Conservation (phyloP, 2,888 invertebrate genomes). For the Drosophila greeni region DNA sequence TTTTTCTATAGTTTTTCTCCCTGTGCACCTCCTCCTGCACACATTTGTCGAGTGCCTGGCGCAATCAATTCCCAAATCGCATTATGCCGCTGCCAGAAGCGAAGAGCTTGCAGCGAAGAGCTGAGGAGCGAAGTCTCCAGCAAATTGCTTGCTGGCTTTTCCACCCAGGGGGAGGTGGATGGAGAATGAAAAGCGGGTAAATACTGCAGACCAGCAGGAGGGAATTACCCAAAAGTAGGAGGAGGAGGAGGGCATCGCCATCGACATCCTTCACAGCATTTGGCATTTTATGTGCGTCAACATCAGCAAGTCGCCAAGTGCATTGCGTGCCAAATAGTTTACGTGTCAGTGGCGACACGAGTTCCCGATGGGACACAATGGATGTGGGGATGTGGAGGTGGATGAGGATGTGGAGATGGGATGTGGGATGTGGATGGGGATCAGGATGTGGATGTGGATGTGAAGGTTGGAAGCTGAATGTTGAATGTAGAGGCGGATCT, state of each 20-base stretch:
- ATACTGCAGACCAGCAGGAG: neutral
- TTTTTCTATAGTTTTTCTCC: no score
- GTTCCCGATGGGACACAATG: conserved; percentile 26
- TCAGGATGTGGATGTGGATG: conserved; percentile 9
- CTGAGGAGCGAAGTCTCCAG: conserved; percentile 38
- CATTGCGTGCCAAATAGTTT: conserved; percentile 74
- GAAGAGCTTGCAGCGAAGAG: conserved; percentile 19
- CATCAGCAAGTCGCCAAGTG: conserved; percentile 66
- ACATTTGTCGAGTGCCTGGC: conserved; percentile 55
- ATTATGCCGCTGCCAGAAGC: conserved; percentile 56
- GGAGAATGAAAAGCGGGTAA: neutral
- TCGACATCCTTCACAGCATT: conserved; percentile 43
- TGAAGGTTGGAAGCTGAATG: no score
- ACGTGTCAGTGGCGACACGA: conserved; percentile 63
- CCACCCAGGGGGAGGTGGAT: no score
- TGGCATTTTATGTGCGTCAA: conserved; percentile 73
- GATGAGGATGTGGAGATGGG: conserved; percentile 3
- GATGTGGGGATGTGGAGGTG: conserved; percentile 5
- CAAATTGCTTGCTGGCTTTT: conserved; percentile 65
- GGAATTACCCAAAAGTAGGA: conserved; percentile 1
- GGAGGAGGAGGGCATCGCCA: conserved; percentile 14
- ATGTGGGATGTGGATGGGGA: neutral
- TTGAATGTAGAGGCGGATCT: conserved; percentile 1
- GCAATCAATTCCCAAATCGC: conserved; percentile 73
- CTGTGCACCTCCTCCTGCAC: conserved; percentile 29